Evolutionary conservation across 2,888 invertebrate genomes (phyloP).

Genomic region (Hyles lineata): DNA sequence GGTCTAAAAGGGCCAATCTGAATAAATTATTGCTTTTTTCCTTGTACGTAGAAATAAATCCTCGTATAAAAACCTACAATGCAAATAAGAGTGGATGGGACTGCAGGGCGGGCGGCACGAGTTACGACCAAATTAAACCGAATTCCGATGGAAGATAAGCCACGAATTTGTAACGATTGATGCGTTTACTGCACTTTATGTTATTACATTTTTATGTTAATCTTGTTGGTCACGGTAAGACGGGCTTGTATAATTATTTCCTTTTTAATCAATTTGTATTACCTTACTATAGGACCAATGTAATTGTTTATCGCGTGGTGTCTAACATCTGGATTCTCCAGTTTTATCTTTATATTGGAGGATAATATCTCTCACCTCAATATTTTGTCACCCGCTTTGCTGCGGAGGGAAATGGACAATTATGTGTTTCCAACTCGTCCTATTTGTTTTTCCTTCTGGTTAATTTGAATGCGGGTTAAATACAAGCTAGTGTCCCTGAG

Average conservation of each 20-base stretch:
- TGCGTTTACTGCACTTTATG: constrained; percentile 4
- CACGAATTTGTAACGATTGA: constrained; percentile 11
- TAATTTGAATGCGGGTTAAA: too few species aligned
- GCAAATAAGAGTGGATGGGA: neutral
- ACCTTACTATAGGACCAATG: too few species aligned
- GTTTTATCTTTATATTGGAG: too few species aligned
- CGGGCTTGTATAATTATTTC: neutral
- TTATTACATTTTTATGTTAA: constrained; percentile 5
- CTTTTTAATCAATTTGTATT: too few species aligned
- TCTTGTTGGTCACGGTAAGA: neutral
- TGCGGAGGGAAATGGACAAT: too few species aligned
- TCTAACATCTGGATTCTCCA: too few species aligned
- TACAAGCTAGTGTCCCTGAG: too few species aligned
- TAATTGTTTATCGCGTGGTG: too few species aligned
- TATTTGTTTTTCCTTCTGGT: too few species aligned
- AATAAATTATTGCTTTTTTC: constrained; percentile 44
- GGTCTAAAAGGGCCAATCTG: constrained; percentile 41
- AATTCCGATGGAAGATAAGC: constrained; percentile 13
- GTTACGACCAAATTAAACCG: constrained; percentile 19
- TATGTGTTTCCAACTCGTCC: too few species aligned
- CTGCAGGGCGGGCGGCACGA: constrained; percentile 2
- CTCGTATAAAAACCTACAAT: constrained; percentile 8
- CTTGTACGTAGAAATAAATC: constrained; percentile 38
- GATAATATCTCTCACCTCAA: too few species aligned
- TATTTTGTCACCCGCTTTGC: too few species aligned